Conservation (phyloP, 1,140 invertebrate species). For the Panagrolaimus sp. region DNA sequence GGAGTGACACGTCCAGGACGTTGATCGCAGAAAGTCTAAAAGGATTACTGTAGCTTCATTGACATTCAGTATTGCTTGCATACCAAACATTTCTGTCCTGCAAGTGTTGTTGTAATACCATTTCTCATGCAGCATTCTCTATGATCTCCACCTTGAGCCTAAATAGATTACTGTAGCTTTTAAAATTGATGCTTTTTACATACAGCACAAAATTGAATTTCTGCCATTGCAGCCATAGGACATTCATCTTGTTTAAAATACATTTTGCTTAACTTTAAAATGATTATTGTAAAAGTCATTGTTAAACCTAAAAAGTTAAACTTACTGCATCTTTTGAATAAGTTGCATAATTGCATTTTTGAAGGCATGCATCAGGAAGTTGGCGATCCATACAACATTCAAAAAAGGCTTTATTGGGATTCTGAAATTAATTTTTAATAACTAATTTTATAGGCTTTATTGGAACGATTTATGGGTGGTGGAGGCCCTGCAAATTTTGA, state of each 20-base stretch:
- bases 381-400: slow-evolving; percentile 50
- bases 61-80: too few relatives aligned
- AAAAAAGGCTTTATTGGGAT: slow-evolving; percentile 45
- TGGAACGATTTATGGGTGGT: too few relatives aligned
- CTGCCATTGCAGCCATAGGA: slow-evolving; percentile 49
- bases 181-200: slow-evolving; percentile 29
- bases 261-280: slow-evolving; percentile 48
- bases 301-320: too few relatives aligned
- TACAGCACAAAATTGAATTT: slow-evolving; percentile 56
- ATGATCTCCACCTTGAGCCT: slow-evolving; percentile 25
- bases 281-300: slow-evolving; percentile 16
- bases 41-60: too few relatives aligned
- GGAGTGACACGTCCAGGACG: slow-evolving; percentile 38
- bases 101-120: slow-evolving; percentile 45
- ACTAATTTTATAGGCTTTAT: neutral
- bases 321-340: slow-evolving; percentile 12
- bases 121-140: slow-evolving; percentile 27
- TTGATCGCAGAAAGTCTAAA: slow-evolving; percentile 54
- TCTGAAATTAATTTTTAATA: slow-evolving; percentile 24
- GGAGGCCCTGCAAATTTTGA: slow-evolving; percentile 10
- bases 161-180: neutral
- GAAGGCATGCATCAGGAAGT: slow-evolving; percentile 46
- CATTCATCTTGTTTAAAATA: slow-evolving; percentile 54
- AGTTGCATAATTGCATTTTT: slow-evolving; percentile 42
- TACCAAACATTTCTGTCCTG: slow-evolving; percentile 52